These are phyloP conservation scores for Brenthis daphne DNA, from an alignment of 2,888 invertebrate genomes.

Conservation along the genomic window DNA sequence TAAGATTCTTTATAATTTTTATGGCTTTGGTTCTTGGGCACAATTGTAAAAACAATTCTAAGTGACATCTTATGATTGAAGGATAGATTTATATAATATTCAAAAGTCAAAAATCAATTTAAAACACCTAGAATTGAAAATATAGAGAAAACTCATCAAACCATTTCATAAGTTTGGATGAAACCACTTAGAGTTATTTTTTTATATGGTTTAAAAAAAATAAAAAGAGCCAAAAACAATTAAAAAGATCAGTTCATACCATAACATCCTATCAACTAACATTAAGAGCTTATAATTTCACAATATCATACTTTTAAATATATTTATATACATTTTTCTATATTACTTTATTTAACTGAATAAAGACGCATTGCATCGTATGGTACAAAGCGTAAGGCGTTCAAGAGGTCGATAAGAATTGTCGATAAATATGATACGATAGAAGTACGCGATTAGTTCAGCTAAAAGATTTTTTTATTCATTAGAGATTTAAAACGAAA, in stretches of 20 bases:
- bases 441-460: constrained; percentile 18
- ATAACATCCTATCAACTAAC: constrained; percentile 6
- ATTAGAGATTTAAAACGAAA: neutral
- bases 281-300: neutral
- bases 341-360: constrained; percentile 14
- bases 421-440: constrained; percentile 23
- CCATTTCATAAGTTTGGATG: no score
- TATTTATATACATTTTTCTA: constrained; percentile 25
- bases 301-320: constrained; percentile 4
- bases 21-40: no score
- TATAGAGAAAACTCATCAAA: no score
- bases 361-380: constrained; percentile 16
- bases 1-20: no score
- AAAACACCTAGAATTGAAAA: no score
- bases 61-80: no score
- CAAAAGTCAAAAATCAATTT: no score
- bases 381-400: constrained; percentile 32
- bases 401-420: constrained; percentile 28
- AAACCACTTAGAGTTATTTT: neutral
- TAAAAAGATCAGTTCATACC: constrained; percentile 8
- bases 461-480: constrained; percentile 14
- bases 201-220: neutral
- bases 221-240: neutral
- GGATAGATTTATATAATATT: no score
- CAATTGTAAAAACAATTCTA: no score